Evolutionary conservation across 2,888 invertebrate genomes (phyloP).

Genomic region (Lithophane ornitopus): DNA sequence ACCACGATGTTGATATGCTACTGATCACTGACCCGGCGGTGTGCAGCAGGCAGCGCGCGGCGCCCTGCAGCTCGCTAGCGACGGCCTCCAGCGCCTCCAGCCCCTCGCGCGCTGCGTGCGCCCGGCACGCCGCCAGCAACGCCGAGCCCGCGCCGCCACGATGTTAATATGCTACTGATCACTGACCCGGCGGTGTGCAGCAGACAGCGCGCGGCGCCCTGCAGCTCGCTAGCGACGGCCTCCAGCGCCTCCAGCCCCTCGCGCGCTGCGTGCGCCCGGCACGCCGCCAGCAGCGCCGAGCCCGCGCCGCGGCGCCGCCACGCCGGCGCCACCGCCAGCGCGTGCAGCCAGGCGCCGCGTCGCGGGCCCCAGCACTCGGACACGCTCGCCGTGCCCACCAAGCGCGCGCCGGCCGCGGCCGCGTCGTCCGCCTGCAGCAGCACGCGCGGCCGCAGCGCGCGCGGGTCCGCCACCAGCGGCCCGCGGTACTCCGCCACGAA

Average conservation of each 20-base stretch:
- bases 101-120: no score
- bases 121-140: no score
- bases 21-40: no score
- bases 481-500: conserved; percentile 76
- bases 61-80: no score
- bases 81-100: no score
- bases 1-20: no score
- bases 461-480: conserved; percentile 59
- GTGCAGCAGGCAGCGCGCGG: no score
- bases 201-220: conserved; percentile 33
- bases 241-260: conserved; percentile 64
- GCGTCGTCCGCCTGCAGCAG: not conserved
- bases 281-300: conserved; percentile 62
- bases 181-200: conserved; percentile 66
- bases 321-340: conserved; percentile 66
- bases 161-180: no score
- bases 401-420: conserved; percentile 44
- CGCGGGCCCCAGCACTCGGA: conserved; percentile 70
- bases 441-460: conserved; percentile 29
- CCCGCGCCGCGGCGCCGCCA: conserved; percentile 68
- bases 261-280: conserved; percentile 51
- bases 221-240: conserved; percentile 56
- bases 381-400: conserved; percentile 78
- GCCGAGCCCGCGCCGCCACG: no score
- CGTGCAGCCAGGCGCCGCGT: conserved; percentile 74